Percentiles rank a stretch among this genome's conserved stretches.
Evolutionary conservation across 1,140 invertebrate genomes (phyloP).

Genomic region (Mycetomoellerius zeteki): DNA sequence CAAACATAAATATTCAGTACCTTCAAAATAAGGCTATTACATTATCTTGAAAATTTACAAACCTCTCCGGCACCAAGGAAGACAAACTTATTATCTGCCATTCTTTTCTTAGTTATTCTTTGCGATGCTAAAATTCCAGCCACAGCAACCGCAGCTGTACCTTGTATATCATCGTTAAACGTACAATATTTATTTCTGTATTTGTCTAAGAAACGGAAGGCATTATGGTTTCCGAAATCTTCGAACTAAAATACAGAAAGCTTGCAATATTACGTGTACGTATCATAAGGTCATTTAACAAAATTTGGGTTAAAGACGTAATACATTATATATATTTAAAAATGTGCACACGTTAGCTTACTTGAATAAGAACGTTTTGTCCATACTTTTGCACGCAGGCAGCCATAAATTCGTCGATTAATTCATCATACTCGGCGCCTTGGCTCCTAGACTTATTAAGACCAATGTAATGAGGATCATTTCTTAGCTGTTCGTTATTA

Average conservation of each 20-base stretch:
- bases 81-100: conserved; percentile 94
- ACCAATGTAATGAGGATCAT: conserved; percentile 98
- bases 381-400: conserved; percentile 97
- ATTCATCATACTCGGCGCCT: conserved; percentile 96
- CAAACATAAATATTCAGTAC: conserved; percentile 14
- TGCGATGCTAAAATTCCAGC: conserved; percentile 95
- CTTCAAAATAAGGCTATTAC: conserved; percentile 1
- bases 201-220: conserved; percentile 95
- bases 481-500: conserved; percentile 94
- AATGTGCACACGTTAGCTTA: conserved; percentile 73
- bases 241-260: conserved; percentile 91
- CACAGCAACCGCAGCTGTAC: conserved; percentile 97
- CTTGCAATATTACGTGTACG: background rate
- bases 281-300: background rate
- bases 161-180: conserved; percentile 99
- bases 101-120: conserved; percentile 92
- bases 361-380: conserved; percentile 95
- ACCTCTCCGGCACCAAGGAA: conserved; percentile 97
- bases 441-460: conserved; percentile 94
- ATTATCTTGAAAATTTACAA: conserved; percentile 66
- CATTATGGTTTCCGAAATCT: conserved; percentile 98
- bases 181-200: conserved; percentile 96
- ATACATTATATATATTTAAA: background rate
- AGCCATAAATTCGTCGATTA: conserved; percentile 99
- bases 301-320: background rate